Evolutionary conservation across 2,888 invertebrate genomes (phyloP), one percentile per base, ranked within the genome.

Genomic region (Melipona bicolor): DNA sequence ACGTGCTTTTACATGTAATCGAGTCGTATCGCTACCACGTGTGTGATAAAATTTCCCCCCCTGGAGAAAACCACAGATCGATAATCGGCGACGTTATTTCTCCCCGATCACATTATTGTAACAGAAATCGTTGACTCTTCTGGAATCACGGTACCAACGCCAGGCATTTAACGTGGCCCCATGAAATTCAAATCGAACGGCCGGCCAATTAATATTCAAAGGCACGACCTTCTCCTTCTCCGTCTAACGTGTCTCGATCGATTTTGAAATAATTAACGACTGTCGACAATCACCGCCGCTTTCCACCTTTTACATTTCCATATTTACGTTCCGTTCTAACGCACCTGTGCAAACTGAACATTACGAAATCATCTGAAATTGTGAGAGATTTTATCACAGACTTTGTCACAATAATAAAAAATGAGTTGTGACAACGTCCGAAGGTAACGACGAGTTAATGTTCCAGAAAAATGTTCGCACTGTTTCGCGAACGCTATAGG

Each of bases 161-260:
- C n/a, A 50, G 50, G 49, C 50, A 43, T 69, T 69, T 62, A 62
- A 52, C 62, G 62, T 21, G 21, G 24, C 21, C 43, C 27, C 65
- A 67, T 67, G 78, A 61, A 67, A 79, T 79, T 79, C 78, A 68
- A 79, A 73, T 67, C 49, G 36, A 67, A n/a, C 24, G 65, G 19
- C 56, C 49, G 65, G 67, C 52, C 17, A 68, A 79, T 73, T 79
- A 79, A 79, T 73, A 79, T 79, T 73, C 78, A 73, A 61, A 73
- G n/a, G 67, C 59, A 67, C 21, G 73, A 61, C n/a, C 52, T 19
- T 21, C 17, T 36, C 27, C 9, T 9, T 21, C 24, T 27, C 27
- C 62, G 13, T 24, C 36, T 24, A 21, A 67, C 65, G 56, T 11
- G 50, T 62, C 24, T n/a, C 61, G 24, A 68, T 74, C 50, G 59